Evolutionary conservation across 2,797 vertebrate species (phyloP), one percentile per base, ranked within the genome.

Genomic region (Atherinosoma microstoma): DNA sequence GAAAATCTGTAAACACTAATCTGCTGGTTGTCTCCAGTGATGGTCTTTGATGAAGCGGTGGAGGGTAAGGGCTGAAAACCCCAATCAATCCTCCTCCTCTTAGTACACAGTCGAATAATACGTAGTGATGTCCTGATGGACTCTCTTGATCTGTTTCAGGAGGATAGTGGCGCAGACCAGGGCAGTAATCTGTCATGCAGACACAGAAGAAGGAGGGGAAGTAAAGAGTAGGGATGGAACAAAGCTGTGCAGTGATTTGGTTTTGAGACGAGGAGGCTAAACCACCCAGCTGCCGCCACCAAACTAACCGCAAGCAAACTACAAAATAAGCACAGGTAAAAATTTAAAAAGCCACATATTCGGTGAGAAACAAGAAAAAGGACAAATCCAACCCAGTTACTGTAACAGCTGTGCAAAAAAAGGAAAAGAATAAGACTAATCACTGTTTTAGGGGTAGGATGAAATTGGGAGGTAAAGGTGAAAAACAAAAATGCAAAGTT

Each of bases 121-220:
- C 0, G 56, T 0, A 0, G 29, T 22, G 34, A 75, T 0, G 0
- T 9, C 54, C 59, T n/a, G 75, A n/a, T 66, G 40, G 58, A 0
- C 15, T 51, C 0, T 85, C 79, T 85, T 92, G 63, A 91, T 32
- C 56, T 84, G 67, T 24, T 74, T 69, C 58, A 76, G 30, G 70
- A 94, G 87, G 71, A 90, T 11, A 30, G 0, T 0, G 64, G 65
- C 0, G 72, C 91, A 92, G 65, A 86, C 49, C 82, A 91, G 47
- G 47, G 88, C 87, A 1, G 11, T 62, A 1, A 93, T 75, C 93
- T 92, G 85, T 83, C 54, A 70, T 58, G 27, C 35, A 74, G 56
- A 83, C 59, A 78, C 29, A 83, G 35, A 65, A 16, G 65, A 49
- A 58, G 76, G 51, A 67, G 64, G 76, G 73, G 72, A 36, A 40